phyloP scores from a whole-genome alignment of 2,797 vertebrate species.

The Phalloptychus januarius region DNA sequence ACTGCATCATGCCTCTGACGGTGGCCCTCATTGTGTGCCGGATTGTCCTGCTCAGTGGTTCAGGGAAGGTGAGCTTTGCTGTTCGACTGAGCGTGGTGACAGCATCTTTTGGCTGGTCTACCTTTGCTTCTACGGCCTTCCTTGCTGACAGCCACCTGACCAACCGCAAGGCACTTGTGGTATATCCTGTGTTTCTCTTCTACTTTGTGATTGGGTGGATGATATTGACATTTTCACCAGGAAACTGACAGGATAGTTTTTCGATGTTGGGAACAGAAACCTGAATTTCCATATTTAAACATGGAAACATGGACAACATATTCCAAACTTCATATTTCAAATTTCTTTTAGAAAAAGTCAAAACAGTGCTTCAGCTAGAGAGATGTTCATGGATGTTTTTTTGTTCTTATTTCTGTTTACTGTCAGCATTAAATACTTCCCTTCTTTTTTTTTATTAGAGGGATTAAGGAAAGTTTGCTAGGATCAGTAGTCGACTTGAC shows the following conservation, averaged over 20 bases:
- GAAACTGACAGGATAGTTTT: slow-evolving; percentile 4
- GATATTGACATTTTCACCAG: slow-evolving; percentile 91
- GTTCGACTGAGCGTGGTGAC: slow-evolving; percentile 87
- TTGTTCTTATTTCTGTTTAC: slow-evolving; percentile 17
- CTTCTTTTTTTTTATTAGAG: background rate
- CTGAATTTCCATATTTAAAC: slow-evolving; percentile 31
- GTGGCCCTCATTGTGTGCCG: slow-evolving; percentile 91
- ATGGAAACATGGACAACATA: too few relatives aligned
- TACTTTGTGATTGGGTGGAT: slow-evolving; percentile 99
- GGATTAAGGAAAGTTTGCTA: background rate
- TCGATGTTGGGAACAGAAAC: slow-evolving; percentile 18
- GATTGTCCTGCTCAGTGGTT: slow-evolving; percentile 83
- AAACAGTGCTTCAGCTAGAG: slow-evolving; percentile 8
- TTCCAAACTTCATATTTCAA: background rate
- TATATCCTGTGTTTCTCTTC: slow-evolving; percentile 97
- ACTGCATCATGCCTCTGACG: slow-evolving; percentile 93
- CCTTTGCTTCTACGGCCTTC: slow-evolving; percentile 94
- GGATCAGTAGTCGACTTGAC: background rate
- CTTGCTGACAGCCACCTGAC: slow-evolving; percentile 93
- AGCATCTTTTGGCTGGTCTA: slow-evolving; percentile 92
- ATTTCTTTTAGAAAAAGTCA: background rate
- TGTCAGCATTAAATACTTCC: slow-evolving; percentile 29
- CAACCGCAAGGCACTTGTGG: slow-evolving; percentile 91
- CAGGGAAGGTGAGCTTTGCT: slow-evolving; percentile 78
- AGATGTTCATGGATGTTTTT: slow-evolving; percentile 16